Percentiles rank a stretch among this genome's conserved stretches.
phyloP scores from a whole-genome alignment of 2,797 vertebrate species.

The Aselliscus stoliczkanus region DNA sequence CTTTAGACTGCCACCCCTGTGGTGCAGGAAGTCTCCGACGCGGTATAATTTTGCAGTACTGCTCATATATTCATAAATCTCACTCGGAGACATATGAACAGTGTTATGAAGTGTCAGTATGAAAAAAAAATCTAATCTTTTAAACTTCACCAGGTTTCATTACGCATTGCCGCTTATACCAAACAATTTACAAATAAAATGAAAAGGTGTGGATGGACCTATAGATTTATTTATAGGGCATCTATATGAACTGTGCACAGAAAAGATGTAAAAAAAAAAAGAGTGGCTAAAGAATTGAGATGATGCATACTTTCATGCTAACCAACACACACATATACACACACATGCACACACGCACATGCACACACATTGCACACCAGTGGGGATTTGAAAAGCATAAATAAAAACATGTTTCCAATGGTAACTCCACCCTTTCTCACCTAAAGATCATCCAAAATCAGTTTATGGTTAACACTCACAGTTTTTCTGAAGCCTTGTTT shows the following conservation, averaged over 20 bases:
- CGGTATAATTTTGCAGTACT: conserved; percentile 84
- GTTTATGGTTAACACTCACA: conserved; percentile 74
- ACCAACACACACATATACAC: conserved; percentile 25
- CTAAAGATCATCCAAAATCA: conserved; percentile 77
- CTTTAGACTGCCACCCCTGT: conserved; percentile 88
- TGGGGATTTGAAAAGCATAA: conserved; percentile 61
- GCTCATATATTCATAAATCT: conserved; percentile 80
- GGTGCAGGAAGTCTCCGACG: conserved; percentile 88
- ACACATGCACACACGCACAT: neutral
- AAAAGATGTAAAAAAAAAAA: conserved; percentile 9
- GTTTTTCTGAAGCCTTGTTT: conserved; percentile 75
- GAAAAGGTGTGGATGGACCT: conserved; percentile 71
- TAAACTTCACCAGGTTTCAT: conserved; percentile 62
- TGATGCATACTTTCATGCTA: neutral
- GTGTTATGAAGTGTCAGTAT: conserved; percentile 69
- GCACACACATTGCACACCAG: conserved; percentile 48
- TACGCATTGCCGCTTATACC: conserved; percentile 58
- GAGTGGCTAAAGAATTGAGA: conserved; percentile 43
- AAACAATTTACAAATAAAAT: conserved; percentile 78
- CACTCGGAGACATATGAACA: conserved; percentile 77
- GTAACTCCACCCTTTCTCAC: conserved; percentile 75
- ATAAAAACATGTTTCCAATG: conserved; percentile 74
- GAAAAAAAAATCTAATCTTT: conserved; percentile 67
- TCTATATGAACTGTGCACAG: neutral
- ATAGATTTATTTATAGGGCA: neutral